Evolutionary conservation across 2,113 vertebrate genomes (phyloP).

Genomic region (Nycticorax nycticorax): DNA sequence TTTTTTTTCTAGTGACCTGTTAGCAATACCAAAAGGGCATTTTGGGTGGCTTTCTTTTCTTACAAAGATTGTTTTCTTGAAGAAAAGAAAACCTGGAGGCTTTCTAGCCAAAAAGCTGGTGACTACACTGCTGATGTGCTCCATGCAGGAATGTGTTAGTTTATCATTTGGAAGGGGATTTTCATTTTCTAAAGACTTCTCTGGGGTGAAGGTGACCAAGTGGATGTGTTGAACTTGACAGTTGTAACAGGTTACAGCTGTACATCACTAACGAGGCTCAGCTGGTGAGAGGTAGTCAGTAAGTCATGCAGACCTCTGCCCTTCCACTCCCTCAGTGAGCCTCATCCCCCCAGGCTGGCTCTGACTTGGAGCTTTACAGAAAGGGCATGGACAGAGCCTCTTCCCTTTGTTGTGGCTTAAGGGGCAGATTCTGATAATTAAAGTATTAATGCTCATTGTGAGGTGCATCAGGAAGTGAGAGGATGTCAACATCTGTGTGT

Average conservation of each 20-base stretch:
- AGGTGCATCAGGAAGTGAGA: fast-evolving
- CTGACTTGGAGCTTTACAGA: background rate
- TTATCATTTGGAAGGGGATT: background rate
- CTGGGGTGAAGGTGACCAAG: background rate
- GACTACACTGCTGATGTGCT: background rate
- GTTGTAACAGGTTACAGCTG: background rate
- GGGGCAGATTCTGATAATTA: background rate
- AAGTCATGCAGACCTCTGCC: background rate
- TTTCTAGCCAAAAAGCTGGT: background rate
- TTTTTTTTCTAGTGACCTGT: background rate
- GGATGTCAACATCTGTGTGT: background rate
- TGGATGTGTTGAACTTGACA: background rate
- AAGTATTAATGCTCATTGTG: fast-evolving
- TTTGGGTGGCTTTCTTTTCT: background rate
- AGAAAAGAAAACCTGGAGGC: background rate
- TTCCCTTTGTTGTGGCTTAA: background rate
- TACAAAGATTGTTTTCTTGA: background rate
- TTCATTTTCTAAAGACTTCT: background rate
- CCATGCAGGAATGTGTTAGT: fast-evolving
- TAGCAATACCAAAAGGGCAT: background rate
- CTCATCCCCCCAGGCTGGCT: background rate
- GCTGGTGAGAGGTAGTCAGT: background rate
- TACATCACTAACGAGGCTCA: fast-evolving
- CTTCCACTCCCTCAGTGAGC: background rate
- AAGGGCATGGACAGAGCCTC: background rate